Conservation (phyloP, 2,113 vertebrate species). For the Brachypodius melanocephalos region DNA sequence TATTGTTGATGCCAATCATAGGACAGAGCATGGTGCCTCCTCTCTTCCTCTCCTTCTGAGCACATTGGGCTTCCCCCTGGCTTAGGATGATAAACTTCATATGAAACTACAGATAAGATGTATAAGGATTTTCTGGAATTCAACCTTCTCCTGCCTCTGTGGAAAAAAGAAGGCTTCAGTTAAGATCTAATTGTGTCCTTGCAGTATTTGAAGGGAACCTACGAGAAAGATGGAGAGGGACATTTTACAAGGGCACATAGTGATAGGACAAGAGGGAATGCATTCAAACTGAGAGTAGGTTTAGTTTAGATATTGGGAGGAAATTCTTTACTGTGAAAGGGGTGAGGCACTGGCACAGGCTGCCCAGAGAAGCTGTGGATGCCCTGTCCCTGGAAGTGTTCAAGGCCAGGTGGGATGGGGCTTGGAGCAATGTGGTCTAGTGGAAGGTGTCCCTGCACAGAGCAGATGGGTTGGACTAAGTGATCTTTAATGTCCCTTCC, state of each 20-base stretch:
- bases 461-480: not conserved
- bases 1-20: not conserved
- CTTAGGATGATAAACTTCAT: not conserved
- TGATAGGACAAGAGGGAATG: not conserved
- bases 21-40: not conserved
- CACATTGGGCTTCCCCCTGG: not conserved
- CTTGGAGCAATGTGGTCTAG: not conserved
- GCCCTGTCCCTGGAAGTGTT: not conserved
- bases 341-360: not conserved
- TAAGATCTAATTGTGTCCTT: not conserved
- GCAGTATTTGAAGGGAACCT: not conserved
- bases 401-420: not conserved
- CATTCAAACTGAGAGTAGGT: not conserved
- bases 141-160: not conserved
- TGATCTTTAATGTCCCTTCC: not conserved
- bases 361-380: not conserved
- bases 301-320: not conserved
- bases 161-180: not conserved
- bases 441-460: not conserved
- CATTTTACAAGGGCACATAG: not conserved
- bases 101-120: not conserved
- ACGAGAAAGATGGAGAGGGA: not conserved
- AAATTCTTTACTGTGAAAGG: not conserved
- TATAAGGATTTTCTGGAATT: not conserved
- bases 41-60: not conserved